Evolutionary conservation across 1,140 invertebrate genomes (phyloP).

Genomic region (Ridgeia piscesae): DNA sequence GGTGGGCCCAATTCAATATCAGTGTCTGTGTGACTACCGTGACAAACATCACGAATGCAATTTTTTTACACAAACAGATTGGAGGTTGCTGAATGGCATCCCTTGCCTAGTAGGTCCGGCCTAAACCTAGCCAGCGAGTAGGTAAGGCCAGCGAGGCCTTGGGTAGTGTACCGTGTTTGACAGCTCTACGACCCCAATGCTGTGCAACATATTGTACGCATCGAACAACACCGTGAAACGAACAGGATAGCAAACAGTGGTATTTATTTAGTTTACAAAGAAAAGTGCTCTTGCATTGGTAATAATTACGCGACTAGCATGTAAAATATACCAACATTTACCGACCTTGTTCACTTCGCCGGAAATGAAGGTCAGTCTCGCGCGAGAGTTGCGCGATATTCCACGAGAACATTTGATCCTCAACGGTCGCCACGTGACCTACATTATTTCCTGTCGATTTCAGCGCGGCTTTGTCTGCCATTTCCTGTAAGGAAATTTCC

Average conservation of each 20-base stretch:
- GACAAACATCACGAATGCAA: no score
- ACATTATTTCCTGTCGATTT: conserved; percentile 12
- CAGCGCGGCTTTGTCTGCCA: conserved; percentile 17
- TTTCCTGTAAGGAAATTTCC: conserved; percentile 21
- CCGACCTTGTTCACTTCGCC: conserved; percentile 3
- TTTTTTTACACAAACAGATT: no score
- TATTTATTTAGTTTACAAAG: background rate
- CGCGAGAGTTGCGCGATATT: background rate
- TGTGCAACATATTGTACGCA: background rate
- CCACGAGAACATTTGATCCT: background rate
- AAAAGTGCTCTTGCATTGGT: background rate
- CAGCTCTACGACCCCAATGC: background rate
- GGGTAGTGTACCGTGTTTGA: background rate
- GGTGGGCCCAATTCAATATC: no score
- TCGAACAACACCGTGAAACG: background rate
- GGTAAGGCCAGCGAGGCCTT: no score
- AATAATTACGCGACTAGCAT: background rate
- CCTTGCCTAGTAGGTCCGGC: no score
- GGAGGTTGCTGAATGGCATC: background rate
- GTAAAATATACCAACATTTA: background rate
- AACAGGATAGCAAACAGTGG: background rate
- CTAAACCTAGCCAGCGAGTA: no score
- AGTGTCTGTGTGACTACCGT: no score
- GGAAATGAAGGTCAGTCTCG: background rate
- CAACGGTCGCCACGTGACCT: conserved; percentile 10